Evolutionary conservation across 2,113 vertebrate genomes (phyloP).

Genomic region (Erpornis zantholeuca): DNA sequence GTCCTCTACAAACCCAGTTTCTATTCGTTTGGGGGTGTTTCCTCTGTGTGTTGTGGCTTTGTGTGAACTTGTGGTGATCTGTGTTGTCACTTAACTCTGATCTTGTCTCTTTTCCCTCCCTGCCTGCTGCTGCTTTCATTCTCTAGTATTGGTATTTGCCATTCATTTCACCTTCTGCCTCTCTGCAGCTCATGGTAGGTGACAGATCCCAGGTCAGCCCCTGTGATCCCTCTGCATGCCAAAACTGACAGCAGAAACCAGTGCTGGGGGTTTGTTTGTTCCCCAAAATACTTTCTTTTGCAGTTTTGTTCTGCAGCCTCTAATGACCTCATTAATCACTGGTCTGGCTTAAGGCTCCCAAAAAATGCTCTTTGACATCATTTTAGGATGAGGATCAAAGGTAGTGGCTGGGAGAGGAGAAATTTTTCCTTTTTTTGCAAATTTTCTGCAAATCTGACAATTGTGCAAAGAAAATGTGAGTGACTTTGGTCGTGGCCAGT

Average conservation of each 20-base stretch:
- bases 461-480: background rate
- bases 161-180: slow-evolving; percentile 78
- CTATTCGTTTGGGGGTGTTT: background rate
- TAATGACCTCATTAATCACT: background rate
- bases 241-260: slow-evolving; percentile 29
- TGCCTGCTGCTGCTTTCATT: slow-evolving; percentile 75
- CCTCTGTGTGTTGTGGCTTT: background rate
- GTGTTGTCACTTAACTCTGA: slow-evolving; percentile 66
- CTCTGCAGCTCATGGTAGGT: slow-evolving; percentile 79
- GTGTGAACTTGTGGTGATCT: background rate
- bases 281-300: background rate
- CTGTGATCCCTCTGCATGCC: slow-evolving; percentile 30
- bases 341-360: background rate
- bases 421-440: background rate
- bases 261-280: background rate
- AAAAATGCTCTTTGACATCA: background rate
- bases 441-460: background rate
- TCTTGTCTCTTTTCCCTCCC: slow-evolving; percentile 66
- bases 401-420: background rate
- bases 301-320: background rate
- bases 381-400: background rate
- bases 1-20: background rate
- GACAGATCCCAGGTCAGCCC: slow-evolving; percentile 41
- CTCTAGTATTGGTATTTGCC: slow-evolving; percentile 76
- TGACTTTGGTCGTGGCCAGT: background rate